Base-by-base conservation (phyloP, 1,140 invertebrate genomes). In the Heliconius himera region DNA sequence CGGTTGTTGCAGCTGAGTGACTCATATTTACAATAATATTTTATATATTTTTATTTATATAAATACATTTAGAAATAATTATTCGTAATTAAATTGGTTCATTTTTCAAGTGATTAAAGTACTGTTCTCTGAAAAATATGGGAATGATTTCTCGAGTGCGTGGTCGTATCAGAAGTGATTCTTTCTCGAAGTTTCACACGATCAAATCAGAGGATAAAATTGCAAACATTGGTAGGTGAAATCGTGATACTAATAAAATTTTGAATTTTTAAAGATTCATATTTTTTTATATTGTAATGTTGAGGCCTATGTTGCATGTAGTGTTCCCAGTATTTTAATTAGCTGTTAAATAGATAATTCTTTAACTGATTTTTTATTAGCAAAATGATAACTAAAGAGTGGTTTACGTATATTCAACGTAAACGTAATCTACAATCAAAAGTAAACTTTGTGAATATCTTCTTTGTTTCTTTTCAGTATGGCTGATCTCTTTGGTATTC, bases 101-200 rank as follows among this genome's bases (percentile, higher is more conserved):
- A n/a, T 29, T 66, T 26, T 66, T 29, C 13, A 66, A 66, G 60
- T 66, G 60, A 66, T 66, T 11, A 13, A 16, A 16, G 41, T 46
- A 66, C 60, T 66, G 60, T 66, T 16, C 26, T 72, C 29, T 49
- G 22, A 13, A 46, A 54, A 83, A 60, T 77, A 96, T 96, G 96
- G 96, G 96, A 26, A 96, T 96, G 96, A 96, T 96, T 86, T 96
- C 96, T 3, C 91, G 96, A 81, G 96, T 96, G 79, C 94, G 96
- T 38, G 95, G 96, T 6, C 91, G 96, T 70, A 94, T 96, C 70
- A 91, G 96, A 78, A 96, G 95, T 89, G 95, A 96, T 88, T 96
- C 96, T 22, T 94, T 96, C 85, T 94, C 95, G 80, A 96, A 96
- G 87, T 87, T 96, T 83, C 95, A 95, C 79, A 93, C 95, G 18